Conservation (phyloP, 2,888 invertebrate genomes). For the Amphimallon solstitiale region DNA sequence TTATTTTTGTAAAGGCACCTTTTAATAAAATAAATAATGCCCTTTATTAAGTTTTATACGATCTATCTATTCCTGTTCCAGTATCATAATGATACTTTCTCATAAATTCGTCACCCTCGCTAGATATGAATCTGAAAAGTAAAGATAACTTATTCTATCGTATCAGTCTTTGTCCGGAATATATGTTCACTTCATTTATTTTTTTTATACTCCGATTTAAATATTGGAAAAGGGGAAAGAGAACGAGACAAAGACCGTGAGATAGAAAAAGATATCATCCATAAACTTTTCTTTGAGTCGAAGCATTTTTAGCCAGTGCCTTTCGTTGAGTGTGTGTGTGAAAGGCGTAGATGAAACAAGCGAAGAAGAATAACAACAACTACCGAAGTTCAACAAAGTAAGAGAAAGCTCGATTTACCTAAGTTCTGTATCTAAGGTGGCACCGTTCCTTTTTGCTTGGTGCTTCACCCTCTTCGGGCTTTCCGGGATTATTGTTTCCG, state of each 20-base stretch:
- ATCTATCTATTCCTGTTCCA: too few species aligned
- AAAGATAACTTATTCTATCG: too few species aligned
- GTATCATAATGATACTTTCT: too few species aligned
- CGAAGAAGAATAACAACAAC: constrained; percentile 10
- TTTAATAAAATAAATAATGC: too few species aligned
- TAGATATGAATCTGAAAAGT: too few species aligned
- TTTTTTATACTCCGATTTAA: neutral
- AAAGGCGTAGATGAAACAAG: neutral
- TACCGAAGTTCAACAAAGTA: constrained; percentile 17
- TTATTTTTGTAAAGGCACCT: too few species aligned
- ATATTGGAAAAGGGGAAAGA: neutral
- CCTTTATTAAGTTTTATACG: too few species aligned
- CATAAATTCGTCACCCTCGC: too few species aligned
- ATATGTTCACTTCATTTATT: too few species aligned
- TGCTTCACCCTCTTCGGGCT: constrained; percentile 56
- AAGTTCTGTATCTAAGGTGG: constrained; percentile 61
- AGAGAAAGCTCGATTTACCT: constrained; percentile 54
- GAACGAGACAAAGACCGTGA: neutral
- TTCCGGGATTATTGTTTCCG: constrained; percentile 64
- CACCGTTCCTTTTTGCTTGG: constrained; percentile 57
- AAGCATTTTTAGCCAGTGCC: neutral
- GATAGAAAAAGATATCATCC: neutral
- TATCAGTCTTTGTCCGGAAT: too few species aligned
- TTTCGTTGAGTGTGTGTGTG: neutral
- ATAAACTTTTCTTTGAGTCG: neutral